phyloP scores from a whole-genome alignment of 2,797 vertebrate species.

The Falco columbarius region DNA sequence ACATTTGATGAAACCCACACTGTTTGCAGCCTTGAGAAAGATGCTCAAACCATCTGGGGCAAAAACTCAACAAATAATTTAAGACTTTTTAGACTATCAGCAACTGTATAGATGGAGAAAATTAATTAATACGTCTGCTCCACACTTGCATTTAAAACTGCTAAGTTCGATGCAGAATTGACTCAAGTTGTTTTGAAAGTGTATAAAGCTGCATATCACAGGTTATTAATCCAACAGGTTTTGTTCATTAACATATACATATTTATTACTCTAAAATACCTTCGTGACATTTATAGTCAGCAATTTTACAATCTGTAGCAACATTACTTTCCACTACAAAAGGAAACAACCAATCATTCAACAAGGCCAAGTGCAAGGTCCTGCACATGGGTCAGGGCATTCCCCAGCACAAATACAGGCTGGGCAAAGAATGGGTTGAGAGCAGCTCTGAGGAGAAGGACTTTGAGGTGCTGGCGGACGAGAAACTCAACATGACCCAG shows the following conservation, averaged over 20 bases:
- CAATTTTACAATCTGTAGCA: neutral
- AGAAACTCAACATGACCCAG: too few relatives aligned
- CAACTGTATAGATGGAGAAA: neutral
- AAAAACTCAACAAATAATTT: neutral
- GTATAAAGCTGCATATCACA: neutral
- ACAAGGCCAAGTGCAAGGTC: neutral
- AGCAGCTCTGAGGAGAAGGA: too few relatives aligned
- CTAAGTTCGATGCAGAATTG: neutral
- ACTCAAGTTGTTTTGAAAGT: neutral
- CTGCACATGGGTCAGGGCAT: neutral
- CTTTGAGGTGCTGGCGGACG: too few relatives aligned
- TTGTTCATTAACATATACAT: neutral
- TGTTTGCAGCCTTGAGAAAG: neutral
- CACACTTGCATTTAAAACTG: neutral
- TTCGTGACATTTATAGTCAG: neutral
- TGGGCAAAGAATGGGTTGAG: too few relatives aligned
- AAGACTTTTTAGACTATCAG: neutral
- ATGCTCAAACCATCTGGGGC: neutral
- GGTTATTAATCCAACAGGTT: neutral
- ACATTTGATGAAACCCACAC: neutral
- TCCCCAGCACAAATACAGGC: neutral
- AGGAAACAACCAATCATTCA: neutral
- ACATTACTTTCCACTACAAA: neutral
- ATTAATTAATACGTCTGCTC: neutral
- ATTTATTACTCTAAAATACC: neutral